Evolutionary conservation across 2,888 invertebrate species (phyloP).

Genomic region (Conomelus anceps): DNA sequence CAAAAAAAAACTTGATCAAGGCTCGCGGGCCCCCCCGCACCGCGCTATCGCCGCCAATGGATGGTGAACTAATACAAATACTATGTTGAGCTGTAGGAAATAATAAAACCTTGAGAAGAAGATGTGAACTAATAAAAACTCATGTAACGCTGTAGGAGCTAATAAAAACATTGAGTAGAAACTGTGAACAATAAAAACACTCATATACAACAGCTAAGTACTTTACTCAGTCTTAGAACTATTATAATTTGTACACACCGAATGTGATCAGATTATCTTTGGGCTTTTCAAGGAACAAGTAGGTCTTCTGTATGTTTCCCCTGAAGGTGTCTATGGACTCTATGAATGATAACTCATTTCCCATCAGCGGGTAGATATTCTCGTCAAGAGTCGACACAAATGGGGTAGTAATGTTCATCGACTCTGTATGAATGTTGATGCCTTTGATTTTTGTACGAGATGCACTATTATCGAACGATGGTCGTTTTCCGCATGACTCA

Average conservation of each 20-base stretch:
- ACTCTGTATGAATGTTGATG: slow-evolving; percentile 33
- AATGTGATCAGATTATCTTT: slow-evolving; percentile 35
- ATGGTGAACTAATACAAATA: too few relatives aligned
- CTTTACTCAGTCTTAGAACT: not conserved
- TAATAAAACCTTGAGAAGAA: too few relatives aligned
- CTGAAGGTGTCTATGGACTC: slow-evolving; percentile 23
- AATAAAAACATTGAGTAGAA: too few relatives aligned
- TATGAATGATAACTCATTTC: slow-evolving; percentile 31
- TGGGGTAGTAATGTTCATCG: slow-evolving; percentile 30
- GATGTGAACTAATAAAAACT: too few relatives aligned
- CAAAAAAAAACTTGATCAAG: too few relatives aligned
- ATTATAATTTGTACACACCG: slow-evolving; percentile 34
- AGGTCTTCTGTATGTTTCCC: slow-evolving; percentile 24
- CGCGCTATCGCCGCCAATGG: too few relatives aligned
- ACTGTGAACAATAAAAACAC: not conserved
- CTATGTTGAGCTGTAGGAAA: too few relatives aligned
- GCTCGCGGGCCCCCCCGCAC: too few relatives aligned
- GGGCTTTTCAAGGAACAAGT: slow-evolving; percentile 27
- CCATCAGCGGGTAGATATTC: slow-evolving; percentile 30
- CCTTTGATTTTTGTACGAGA: slow-evolving; percentile 31
- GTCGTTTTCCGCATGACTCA: slow-evolving; percentile 35
- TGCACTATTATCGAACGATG: not conserved
- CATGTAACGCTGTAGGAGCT: too few relatives aligned
- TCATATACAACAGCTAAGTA: not conserved
- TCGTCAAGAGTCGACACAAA: slow-evolving; percentile 34